Evolutionary conservation across 37 sponge, comb jelly and placozoan species (phyloP).

Genomic region (Hormiphora californensis): DNA sequence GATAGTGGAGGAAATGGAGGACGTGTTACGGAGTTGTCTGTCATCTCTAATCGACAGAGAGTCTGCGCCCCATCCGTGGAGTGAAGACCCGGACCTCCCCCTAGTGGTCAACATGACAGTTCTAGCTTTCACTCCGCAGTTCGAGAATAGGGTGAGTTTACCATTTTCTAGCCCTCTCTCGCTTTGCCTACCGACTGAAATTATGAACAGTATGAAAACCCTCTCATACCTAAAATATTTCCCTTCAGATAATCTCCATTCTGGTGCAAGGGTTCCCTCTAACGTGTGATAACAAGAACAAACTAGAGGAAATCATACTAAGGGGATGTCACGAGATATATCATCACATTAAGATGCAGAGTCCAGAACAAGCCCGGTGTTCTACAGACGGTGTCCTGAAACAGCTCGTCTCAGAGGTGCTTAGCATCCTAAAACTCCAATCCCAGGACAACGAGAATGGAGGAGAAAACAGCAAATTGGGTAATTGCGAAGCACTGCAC

Average conservation of each 20-base stretch:
- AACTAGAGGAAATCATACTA: background rate
- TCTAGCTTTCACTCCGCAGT: constrained; percentile 37
- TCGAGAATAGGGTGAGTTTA: constrained; percentile 20
- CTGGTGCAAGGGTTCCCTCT: constrained; percentile 48
- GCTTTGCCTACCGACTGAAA: background rate
- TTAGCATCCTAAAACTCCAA: constrained; percentile 11
- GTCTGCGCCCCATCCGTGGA: constrained; percentile 30
- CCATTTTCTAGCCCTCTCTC: background rate
- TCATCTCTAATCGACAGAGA: background rate
- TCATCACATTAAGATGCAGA: constrained; percentile 12
- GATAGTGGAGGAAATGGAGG: constrained; percentile 44
- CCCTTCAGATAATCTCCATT: constrained; percentile 13
- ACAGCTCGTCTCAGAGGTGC: background rate
- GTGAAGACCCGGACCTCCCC: background rate
- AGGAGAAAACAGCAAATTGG: too few relatives aligned
- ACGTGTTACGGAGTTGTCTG: background rate
- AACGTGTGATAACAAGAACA: background rate
- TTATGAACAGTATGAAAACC: too few relatives aligned
- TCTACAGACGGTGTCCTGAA: too few relatives aligned
- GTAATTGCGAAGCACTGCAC: too few relatives aligned
- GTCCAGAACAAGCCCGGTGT: too few relatives aligned
- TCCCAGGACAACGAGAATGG: too few relatives aligned
- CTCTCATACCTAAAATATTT: background rate
- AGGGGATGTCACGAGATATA: background rate
- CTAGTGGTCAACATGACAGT: constrained; percentile 19